These are phyloP conservation scores for Agrypnus murinus DNA, from an alignment of 2,888 invertebrate species.

Conservation along the genomic window DNA sequence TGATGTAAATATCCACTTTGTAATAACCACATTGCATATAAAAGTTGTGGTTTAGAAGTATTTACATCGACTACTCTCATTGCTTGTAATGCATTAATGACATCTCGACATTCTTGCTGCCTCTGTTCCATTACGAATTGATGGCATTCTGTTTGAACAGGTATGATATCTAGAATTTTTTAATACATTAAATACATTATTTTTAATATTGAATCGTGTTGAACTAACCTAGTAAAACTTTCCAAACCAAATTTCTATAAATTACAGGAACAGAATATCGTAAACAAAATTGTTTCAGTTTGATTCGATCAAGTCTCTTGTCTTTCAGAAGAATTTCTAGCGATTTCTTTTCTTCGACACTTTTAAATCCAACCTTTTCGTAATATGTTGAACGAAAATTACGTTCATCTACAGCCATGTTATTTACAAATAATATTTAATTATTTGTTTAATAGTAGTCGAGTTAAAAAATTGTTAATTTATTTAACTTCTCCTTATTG, in stretches of 20 bases:
- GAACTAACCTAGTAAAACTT: constrained; percentile 82
- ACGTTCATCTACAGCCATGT: constrained; percentile 80
- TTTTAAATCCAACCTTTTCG: constrained; percentile 91
- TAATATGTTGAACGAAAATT: constrained; percentile 89
- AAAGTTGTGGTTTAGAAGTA: constrained; percentile 79
- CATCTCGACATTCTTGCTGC: constrained; percentile 83
- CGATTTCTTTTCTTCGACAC: constrained; percentile 93
- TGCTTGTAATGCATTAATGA: constrained; percentile 80
- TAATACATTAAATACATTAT: constrained; percentile 15
- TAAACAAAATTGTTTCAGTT: constrained; percentile 89
- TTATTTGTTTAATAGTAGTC: too few species aligned
- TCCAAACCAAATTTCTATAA: constrained; percentile 89
- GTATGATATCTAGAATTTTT: constrained; percentile 79
- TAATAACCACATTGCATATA: constrained; percentile 87
- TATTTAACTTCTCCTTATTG: constrained; percentile 8
- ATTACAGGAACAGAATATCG: constrained; percentile 88
- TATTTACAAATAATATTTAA: too few species aligned
- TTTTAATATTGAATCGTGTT: neutral
- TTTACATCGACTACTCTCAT: constrained; percentile 79
- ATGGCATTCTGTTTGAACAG: constrained; percentile 84
- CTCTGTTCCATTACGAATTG: constrained; percentile 84
- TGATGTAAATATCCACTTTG: constrained; percentile 79
- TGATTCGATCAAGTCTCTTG: constrained; percentile 84
- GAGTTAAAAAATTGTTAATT: constrained; percentile 3
- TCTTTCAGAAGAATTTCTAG: constrained; percentile 92